These are phyloP conservation scores for Gnathonemus longibarbis DNA, from an alignment of 2,113 vertebrate species.

Conservation along the genomic window DNA sequence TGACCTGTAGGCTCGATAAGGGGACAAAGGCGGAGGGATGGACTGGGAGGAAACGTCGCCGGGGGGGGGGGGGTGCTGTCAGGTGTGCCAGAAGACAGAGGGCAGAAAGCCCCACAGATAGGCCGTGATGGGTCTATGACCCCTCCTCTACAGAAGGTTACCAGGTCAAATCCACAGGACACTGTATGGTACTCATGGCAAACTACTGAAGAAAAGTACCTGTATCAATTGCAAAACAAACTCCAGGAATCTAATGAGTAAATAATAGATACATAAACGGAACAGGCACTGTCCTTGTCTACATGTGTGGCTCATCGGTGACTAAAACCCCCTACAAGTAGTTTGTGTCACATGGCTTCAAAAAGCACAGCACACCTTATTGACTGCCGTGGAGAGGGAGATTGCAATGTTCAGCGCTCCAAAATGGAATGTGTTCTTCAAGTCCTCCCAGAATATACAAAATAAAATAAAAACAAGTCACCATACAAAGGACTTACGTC, in stretches of 20 bases:
- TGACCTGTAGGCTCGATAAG: slow-evolving; percentile 98
- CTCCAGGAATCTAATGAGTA: background rate
- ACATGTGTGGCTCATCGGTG: background rate
- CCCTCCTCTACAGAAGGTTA: background rate
- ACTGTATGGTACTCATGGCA: background rate
- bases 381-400: background rate
- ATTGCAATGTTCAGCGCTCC: background rate
- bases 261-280: background rate
- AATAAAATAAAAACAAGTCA: background rate
- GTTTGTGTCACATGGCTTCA: background rate
- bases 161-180: background rate
- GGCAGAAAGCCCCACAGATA: background rate
- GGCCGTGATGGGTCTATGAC: background rate
- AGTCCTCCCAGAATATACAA: background rate
- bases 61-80: background rate
- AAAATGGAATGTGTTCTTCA: background rate
- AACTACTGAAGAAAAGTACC: background rate
- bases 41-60: slow-evolving; percentile 63
- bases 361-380: background rate
- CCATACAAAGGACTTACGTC: background rate
- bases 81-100: background rate
- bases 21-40: slow-evolving; percentile 85
- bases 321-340: background rate
- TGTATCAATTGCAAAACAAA: background rate
- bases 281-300: background rate